Base-by-base conservation (phyloP, 2,113 vertebrate genomes). In the Gavia stellata region DNA sequence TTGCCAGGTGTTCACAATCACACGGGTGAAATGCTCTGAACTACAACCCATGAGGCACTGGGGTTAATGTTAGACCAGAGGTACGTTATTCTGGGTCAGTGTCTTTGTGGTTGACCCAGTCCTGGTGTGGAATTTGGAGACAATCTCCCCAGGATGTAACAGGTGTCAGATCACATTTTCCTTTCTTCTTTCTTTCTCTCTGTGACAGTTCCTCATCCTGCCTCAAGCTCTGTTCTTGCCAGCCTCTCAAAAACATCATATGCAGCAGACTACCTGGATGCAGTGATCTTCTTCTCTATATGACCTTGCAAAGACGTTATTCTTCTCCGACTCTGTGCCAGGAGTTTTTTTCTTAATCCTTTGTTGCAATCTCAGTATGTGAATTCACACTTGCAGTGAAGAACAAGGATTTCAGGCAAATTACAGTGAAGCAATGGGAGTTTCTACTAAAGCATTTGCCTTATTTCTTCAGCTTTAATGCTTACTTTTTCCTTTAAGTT, bases 261-360 rank as follows among this genome's bases (percentile, higher is more conserved):
- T 85, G 74, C 95, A 96, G 70, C 89, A 92, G 91, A 90, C 89
- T 92, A 95, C 94, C 92, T 95, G 83, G 74, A 82, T 95, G 67
- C 58, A 94, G 73, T 24, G 73, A 68, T 94, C 68, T 53, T 89
- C 78, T 90, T 97, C 92, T 94, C 77, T 79, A 7, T 79, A 49
- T 89, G 95, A 97, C 95, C 95, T 94, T 95, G 91, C 83, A 96
- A 87, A 2, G 19, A 79, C 68, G 31, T 84, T 78, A 81, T 90
- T 72, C 56, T 92, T 89, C 29, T 33, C 34, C 1, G 1, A 7
- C 20, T 85, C 38, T 0, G 6, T 55, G 62, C 26, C 62, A 80
- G 68, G 65, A 87, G 67, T 87, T 95, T 95, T 95, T 94, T 85
- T 89, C 92, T 95, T 94, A 94, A 92, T 89, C 73, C 53, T 95